Base-by-base conservation (phyloP, 2,797 vertebrate species). In the Monodelphis domestica region DNA sequence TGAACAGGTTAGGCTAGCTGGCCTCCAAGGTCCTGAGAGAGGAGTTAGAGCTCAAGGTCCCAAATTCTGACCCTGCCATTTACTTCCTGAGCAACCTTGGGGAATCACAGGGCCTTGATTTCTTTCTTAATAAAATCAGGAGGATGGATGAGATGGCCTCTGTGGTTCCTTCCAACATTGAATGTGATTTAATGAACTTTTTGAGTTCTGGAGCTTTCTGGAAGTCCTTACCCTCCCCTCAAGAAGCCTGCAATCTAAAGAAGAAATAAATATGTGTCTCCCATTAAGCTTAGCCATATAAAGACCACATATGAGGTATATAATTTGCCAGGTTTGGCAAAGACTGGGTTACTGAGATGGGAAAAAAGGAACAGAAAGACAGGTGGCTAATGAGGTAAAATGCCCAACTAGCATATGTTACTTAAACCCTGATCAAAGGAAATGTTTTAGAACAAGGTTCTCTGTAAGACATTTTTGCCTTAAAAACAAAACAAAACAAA, bases 311-410 rank as follows among this genome's bases (percentile, higher is more conserved):
- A 92, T 92, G 90, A 95, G n/a, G 89, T 91, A 94, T 93, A 56
- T 59, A 94, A 97, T 94, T 95, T 95, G 54, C 93, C 92, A 95
- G 95, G 88, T 97, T 96, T 52, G 91, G 94, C 91, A 96, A 95
- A 97, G 95, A 63, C 88, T 95, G 88, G 63, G 95, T 96, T 97
- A 94, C 92, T 90, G 63, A 94, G 51, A 92, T 95, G 87, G 95
- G 91, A 95, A 97, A 89, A 33, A 88, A 96, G 93, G 95, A 94
- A 94, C 24, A 94, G 94, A 95, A 95, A 95, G 89, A 94, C 93
- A 97, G 94, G 92, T 95, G 92, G 92, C 84, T 93, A 91, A 95
- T 95, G 91, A 96, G 91, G 92, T 24, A 96, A 90, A 94, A 91
- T 84, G 54, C 28, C 28, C 54, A 89, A 89, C 70, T 94, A 93